Conservation (phyloP, 1,140 invertebrate species). For the Aphelenchoides besseyi region DNA sequence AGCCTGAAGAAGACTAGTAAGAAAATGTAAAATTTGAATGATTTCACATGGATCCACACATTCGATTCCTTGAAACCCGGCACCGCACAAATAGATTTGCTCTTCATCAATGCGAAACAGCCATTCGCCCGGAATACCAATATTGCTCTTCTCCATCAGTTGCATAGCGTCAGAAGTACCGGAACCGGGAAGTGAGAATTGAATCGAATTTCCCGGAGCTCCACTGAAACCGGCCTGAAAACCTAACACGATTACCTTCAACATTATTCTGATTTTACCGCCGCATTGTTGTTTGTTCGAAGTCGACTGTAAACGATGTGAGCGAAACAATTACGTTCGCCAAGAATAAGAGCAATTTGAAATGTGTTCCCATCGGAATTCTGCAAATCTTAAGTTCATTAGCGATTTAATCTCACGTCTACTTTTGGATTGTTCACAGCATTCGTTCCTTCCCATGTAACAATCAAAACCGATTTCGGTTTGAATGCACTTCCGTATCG, state of each 20-base stretch:
- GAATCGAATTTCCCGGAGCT: conserved; percentile 7
- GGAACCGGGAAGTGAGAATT: conserved; percentile 47
- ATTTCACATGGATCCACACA: conserved; percentile 48
- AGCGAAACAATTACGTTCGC: conserved; percentile 48
- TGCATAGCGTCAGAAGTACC: conserved; percentile 36
- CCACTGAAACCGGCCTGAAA: conserved; percentile 49
- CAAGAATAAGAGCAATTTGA: conserved; percentile 50
- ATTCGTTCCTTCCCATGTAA: conserved; percentile 46
- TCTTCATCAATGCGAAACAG: conserved; percentile 47
- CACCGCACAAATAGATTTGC: conserved; percentile 47
- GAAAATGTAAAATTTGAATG: background rate
- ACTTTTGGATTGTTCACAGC: conserved; percentile 11
- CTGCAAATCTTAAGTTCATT: conserved; percentile 21
- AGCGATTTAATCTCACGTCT: conserved; percentile 15
- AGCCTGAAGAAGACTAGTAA: conserved; percentile 9
- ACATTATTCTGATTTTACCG: conserved; percentile 12
- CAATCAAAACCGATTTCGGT: conserved; percentile 44
- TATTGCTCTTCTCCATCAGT: conserved; percentile 48
- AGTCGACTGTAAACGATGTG: conserved; percentile 52
- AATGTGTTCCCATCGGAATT: conserved; percentile 37
- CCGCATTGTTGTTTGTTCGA: conserved; percentile 23
- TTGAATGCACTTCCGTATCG: conserved; percentile 50
- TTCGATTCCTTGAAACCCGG: conserved; percentile 51
- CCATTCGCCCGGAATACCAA: conserved; percentile 51
- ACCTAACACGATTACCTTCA: conserved; percentile 16